Percentiles rank a stretch among this genome's conserved stretches.
Evolutionary conservation across 2,888 invertebrate genomes (phyloP).

Genomic region (Linnaemya vulpina): DNA sequence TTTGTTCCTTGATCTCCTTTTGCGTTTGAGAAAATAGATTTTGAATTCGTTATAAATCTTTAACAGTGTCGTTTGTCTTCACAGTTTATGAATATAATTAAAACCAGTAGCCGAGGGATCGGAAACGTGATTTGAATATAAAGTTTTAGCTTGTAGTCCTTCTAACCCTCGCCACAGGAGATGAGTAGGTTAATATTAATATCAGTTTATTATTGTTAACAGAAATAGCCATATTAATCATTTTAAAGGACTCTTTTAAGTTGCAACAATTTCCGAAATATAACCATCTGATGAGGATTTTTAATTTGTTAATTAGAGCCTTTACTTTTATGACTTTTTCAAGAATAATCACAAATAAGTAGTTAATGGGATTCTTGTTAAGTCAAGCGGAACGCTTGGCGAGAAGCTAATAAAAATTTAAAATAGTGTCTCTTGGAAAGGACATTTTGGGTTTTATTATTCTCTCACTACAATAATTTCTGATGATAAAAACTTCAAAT

Average conservation of each 20-base stretch:
- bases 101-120: constrained; percentile 64
- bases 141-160: constrained; percentile 11
- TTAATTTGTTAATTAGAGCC: constrained; percentile 24
- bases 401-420: no score
- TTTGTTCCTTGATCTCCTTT: constrained; percentile 49
- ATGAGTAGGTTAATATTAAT: constrained; percentile 39
- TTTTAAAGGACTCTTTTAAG: background rate
- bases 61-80: constrained; percentile 65
- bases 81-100: constrained; percentile 39
- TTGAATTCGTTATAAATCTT: constrained; percentile 62
- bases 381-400: no score
- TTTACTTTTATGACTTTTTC: constrained; percentile 4
- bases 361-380: background rate
- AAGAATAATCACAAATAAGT: background rate
- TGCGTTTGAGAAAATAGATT: constrained; percentile 40
- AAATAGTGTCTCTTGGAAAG: no score
- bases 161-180: constrained; percentile 28
- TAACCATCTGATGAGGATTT: background rate
- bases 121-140: constrained; percentile 55
- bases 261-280: constrained; percentile 13
- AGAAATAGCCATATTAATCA: constrained; percentile 44
- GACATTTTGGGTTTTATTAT: no score
- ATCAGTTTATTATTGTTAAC: constrained; percentile 15
- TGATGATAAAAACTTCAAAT: no score
- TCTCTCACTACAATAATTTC: no score